These are phyloP conservation scores for Stratiolaelaps scimitus DNA, from an alignment of 1,140 invertebrate genomes.

Conservation along the genomic window DNA sequence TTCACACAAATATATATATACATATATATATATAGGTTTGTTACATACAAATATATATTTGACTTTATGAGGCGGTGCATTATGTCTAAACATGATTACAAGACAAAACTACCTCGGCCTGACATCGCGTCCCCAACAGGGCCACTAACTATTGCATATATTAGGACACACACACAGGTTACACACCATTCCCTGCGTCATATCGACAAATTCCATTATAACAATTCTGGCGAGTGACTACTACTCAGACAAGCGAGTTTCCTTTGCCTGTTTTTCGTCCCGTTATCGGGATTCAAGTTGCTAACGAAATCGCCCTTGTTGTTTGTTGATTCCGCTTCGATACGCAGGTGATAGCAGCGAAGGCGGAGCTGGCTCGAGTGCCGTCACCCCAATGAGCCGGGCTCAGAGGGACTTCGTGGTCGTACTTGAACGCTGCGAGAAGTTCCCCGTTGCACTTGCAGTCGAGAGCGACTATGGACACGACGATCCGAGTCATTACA, in stretches of 20 bases:
- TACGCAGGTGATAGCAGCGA: slow-evolving; percentile 18
- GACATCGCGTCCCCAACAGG: no score
- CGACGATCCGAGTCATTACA: slow-evolving; percentile 2
- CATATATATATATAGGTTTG: no score
- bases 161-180: no score
- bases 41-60: no score
- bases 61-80: no score
- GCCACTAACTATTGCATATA: no score
- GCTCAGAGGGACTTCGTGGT: slow-evolving; percentile 32
- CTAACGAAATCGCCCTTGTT: not conserved
- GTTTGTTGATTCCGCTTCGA: not conserved
- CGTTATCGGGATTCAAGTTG: not conserved
- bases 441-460: slow-evolving; percentile 34
- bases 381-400: slow-evolving; percentile 18
- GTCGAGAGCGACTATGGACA: slow-evolving; percentile 32
- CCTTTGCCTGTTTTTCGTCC: not conserved
- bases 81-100: no score
- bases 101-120: no score
- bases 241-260: not conserved
- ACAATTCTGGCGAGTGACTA: not conserved
- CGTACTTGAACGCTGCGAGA: slow-evolving; percentile 29
- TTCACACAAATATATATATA: no score
- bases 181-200: no score
- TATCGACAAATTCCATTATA: no score
- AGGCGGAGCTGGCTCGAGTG: slow-evolving; percentile 14